Conservation (phyloP, 2,888 invertebrate species). For the Aromia moschata region DNA sequence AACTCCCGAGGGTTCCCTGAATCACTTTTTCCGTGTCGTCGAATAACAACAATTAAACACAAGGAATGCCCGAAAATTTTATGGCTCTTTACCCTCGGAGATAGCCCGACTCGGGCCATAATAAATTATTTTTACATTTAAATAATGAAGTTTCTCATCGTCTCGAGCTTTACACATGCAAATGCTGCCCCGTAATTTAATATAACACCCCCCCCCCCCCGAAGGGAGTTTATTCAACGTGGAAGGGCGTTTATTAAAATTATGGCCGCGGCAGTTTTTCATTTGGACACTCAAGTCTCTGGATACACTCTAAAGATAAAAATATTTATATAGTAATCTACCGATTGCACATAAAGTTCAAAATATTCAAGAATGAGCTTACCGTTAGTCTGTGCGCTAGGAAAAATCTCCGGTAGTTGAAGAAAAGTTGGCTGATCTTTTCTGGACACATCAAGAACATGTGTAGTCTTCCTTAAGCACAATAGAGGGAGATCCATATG, state of each 20-base stretch:
- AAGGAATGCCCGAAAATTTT: slow-evolving; percentile 16
- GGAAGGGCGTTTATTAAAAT: slow-evolving; percentile 17
- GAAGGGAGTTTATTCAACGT: slow-evolving; percentile 17
- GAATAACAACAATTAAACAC: slow-evolving; percentile 14
- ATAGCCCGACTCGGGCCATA: slow-evolving; percentile 14
- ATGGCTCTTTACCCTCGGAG: slow-evolving; percentile 5
- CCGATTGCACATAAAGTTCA: no score
- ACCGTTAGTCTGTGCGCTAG: no score
- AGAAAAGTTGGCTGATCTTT: no score
- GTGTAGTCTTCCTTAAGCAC: no score
- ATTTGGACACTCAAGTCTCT: slow-evolving; percentile 1
- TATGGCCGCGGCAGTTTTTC: slow-evolving; percentile 7
- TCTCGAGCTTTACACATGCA: slow-evolving; percentile 28
- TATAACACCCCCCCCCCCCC: slow-evolving; percentile 17
- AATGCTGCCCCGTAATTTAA: slow-evolving; percentile 21
- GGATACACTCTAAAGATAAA: not conserved
- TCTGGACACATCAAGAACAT: no score
- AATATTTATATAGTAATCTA: no score
- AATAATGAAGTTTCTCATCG: slow-evolving; percentile 30
- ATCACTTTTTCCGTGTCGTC: not conserved
- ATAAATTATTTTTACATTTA: slow-evolving; percentile 29
- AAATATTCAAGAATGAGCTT: no score
- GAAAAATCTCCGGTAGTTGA: no score
- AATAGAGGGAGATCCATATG: no score
- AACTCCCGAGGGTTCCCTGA: not conserved